Conservation (phyloP, 37 sponge, comb jelly and placozoan genomes). For the Geodia barretti region DNA sequence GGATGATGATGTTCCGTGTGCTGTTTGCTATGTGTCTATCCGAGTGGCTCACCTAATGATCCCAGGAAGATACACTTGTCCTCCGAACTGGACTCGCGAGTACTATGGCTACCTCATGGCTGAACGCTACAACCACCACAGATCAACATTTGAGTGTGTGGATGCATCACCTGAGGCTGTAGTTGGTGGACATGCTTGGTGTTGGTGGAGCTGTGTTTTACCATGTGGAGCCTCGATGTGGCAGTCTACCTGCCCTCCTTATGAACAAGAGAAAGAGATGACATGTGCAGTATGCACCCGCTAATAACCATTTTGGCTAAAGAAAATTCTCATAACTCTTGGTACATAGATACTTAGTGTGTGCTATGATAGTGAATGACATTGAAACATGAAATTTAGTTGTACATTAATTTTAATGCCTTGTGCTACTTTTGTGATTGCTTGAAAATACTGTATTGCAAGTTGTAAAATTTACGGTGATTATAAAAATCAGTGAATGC, state of each 20-base stretch:
- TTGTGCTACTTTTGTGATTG: no score
- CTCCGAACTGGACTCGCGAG: conserved; percentile 45
- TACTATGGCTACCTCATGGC: conserved; percentile 60
- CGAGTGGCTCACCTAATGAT: conserved; percentile 27
- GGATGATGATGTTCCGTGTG: conserved; percentile 48
- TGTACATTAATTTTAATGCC: no score
- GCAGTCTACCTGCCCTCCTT: conserved; percentile 42
- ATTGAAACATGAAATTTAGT: no score
- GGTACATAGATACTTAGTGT: no score
- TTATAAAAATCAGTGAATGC: no score
- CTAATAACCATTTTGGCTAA: neutral
- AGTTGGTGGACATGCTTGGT: neutral
- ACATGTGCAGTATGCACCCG: conserved; percentile 60
- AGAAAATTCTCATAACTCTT: neutral
- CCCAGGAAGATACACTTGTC: conserved; percentile 38
- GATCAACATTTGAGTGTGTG: conserved; percentile 35
- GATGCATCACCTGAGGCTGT: conserved; percentile 17
- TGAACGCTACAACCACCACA: neutral
- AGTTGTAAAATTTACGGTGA: no score
- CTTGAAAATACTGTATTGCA: no score
- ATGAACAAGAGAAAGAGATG: conserved; percentile 28
- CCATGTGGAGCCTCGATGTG: conserved; percentile 32
- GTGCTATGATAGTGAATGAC: no score
- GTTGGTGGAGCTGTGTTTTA: conserved; percentile 38
- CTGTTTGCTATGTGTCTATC: conserved; percentile 46